phyloP scores from a whole-genome alignment of 2,888 invertebrate species.

The Brenthis daphne region DNA sequence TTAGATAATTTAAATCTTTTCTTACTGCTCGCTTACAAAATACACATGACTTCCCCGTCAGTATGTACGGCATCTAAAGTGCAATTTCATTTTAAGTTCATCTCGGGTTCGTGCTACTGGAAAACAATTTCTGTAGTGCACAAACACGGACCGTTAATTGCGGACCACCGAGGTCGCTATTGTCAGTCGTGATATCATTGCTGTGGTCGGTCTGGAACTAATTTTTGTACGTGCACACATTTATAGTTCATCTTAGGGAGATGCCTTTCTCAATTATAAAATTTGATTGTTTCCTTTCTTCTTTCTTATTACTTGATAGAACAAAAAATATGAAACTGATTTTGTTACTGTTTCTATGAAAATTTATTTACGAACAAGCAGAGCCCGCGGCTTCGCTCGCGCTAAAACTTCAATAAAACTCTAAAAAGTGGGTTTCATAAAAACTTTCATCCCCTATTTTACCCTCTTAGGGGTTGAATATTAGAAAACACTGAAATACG shows the following conservation, averaged over 20 bases:
- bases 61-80: constrained; percentile 14
- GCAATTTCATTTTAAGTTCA: constrained; percentile 24
- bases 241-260: constrained; percentile 28
- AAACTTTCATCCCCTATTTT: too few species aligned
- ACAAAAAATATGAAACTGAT: too few species aligned
- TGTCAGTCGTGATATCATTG: constrained; percentile 41
- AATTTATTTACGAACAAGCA: too few species aligned
- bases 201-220: constrained; percentile 39
- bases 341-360: too few species aligned
- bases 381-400: too few species aligned
- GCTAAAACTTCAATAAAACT: too few species aligned
- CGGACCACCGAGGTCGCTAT: constrained; percentile 40
- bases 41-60: neutral
- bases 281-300: constrained; percentile 6
- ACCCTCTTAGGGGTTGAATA: too few species aligned
- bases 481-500: too few species aligned
- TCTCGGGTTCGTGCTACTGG: constrained; percentile 26
- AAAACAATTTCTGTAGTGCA: constrained; percentile 35
- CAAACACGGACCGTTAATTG: constrained; percentile 40
- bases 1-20: too few species aligned
- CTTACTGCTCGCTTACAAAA: neutral
- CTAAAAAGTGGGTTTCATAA: too few species aligned
- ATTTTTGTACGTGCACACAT: constrained; percentile 40
- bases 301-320: neutral
- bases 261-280: constrained; percentile 29